Conservation (phyloP, 1,140 invertebrate genomes). For the Pectinophora gossypiella region DNA sequence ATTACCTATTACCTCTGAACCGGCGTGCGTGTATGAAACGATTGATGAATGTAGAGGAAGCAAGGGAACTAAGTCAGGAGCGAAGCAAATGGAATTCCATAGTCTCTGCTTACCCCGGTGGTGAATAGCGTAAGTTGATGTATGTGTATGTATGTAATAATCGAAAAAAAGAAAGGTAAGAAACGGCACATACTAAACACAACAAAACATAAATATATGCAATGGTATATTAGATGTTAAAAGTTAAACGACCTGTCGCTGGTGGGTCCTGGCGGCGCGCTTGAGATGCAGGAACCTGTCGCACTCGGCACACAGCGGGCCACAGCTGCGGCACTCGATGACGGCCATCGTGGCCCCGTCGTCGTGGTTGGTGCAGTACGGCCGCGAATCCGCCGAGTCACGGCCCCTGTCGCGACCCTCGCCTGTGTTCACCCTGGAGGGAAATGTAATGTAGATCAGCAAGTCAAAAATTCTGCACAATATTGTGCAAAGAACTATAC, state of each 20-base stretch:
- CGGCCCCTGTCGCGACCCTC: slow-evolving; percentile 35
- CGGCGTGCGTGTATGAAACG: no score
- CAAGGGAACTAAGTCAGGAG: no score
- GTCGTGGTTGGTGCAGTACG: slow-evolving; percentile 96
- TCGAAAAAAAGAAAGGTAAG: not conserved
- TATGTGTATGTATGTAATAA: no score
- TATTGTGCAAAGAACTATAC: no score
- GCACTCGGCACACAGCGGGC: slow-evolving; percentile 96
- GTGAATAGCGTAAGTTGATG: no score
- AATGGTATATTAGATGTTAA: not conserved
- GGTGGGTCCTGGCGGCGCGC: slow-evolving; percentile 89
- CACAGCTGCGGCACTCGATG: slow-evolving; percentile 93
- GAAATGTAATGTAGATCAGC: not conserved
- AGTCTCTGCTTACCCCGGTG: no score
- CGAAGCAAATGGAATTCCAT: no score
- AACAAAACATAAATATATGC: no score
- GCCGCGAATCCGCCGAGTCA: slow-evolving; percentile 36
- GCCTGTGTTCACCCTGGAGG: slow-evolving; percentile 4
- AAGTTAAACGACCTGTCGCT: slow-evolving; percentile 87
- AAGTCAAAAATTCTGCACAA: no score
- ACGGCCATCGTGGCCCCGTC: slow-evolving; percentile 96
- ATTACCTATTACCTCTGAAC: no score
- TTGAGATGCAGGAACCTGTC: slow-evolving; percentile 96
- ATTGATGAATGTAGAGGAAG: no score
- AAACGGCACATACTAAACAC: not conserved